These are phyloP conservation scores for Tetragnatha montana DNA, from an alignment of 2,888 invertebrate genomes.

Conservation along the genomic window DNA sequence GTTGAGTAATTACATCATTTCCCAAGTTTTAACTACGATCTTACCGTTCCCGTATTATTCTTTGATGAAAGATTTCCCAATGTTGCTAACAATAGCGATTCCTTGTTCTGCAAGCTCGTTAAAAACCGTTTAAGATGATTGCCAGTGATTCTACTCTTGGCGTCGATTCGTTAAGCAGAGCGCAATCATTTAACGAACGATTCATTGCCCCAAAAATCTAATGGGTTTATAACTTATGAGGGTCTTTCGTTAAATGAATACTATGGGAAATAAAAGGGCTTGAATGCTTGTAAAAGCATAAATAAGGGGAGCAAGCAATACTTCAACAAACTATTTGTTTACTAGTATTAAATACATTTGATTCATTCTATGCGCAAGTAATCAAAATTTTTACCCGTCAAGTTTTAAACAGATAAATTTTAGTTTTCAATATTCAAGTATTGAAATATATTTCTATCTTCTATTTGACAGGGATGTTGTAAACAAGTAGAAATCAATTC, in stretches of 20 bases:
- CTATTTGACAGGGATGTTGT: too few species aligned
- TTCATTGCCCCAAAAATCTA: background rate
- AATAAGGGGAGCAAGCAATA: background rate
- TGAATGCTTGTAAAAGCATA: background rate
- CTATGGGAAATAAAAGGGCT: background rate
- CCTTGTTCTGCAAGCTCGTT: slow-evolving; percentile 53
- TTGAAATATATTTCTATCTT: too few species aligned
- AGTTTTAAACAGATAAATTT: too few species aligned
- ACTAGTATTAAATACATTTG: too few species aligned
- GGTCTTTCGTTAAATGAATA: background rate
- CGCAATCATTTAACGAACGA: background rate
- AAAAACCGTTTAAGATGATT: slow-evolving; percentile 52
- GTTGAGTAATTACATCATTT: slow-evolving; percentile 47
- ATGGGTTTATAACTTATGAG: background rate
- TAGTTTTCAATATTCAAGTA: too few species aligned
- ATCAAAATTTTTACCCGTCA: too few species aligned
- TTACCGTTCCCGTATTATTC: slow-evolving; percentile 4
- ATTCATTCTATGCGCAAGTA: too few species aligned
- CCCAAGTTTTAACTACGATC: slow-evolving; percentile 42
- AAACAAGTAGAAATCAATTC: too few species aligned
- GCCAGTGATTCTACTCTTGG: slow-evolving; percentile 20
- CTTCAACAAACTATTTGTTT: too few species aligned
- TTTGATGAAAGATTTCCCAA: slow-evolving; percentile 21
- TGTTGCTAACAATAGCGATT: slow-evolving; percentile 31
- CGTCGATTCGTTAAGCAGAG: slow-evolving; percentile 2